Evolutionary conservation across 2,113 vertebrate genomes (phyloP).

Genomic region (Semicossyphus pulcher): DNA sequence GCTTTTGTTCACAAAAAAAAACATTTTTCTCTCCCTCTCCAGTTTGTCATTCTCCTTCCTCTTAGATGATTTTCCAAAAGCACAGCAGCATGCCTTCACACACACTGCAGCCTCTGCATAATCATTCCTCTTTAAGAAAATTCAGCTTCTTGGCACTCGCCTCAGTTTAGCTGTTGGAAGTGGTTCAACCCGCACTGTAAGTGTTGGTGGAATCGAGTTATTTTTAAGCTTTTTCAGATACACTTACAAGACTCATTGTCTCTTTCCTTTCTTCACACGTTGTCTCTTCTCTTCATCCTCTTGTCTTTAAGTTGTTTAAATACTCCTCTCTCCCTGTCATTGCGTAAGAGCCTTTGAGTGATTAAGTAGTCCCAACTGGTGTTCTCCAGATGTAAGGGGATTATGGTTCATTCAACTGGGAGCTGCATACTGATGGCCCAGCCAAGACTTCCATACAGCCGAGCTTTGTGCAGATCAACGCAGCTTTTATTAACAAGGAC

Average conservation of each 20-base stretch:
- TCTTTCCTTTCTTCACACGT: constrained; percentile 8
- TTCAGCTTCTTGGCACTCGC: constrained; percentile 47
- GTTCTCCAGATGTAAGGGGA: constrained; percentile 55
- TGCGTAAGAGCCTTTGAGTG: constrained; percentile 49
- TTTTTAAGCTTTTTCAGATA: constrained; percentile 15
- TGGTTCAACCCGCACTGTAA: constrained; percentile 22
- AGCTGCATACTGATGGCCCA: constrained; percentile 20
- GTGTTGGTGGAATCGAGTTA: constrained; percentile 34
- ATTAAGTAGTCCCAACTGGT: constrained; percentile 49
- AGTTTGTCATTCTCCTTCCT: constrained; percentile 37
- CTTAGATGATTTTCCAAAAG: constrained; percentile 19
- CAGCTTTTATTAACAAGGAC: no score
- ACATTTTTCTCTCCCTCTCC: constrained; percentile 18
- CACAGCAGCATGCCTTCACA: constrained; percentile 16
- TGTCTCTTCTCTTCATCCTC: constrained; percentile 20
- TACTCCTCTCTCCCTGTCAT: constrained; percentile 12
- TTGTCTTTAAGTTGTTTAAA: constrained; percentile 14
- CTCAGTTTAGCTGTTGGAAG: constrained; percentile 41
- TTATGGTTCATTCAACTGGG: constrained; percentile 53
- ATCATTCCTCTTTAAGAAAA: constrained; percentile 34
- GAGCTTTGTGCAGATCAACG: not conserved
- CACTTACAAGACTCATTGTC: constrained; percentile 9
- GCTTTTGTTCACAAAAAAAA: constrained; percentile 23
- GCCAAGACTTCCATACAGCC: not conserved
- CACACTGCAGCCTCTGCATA: constrained; percentile 25